A percentile compares a stretch with the other conserved stretches of the same genome.
phyloP scores from a whole-genome alignment of 2,797 vertebrate genomes.

The Centroberyx gerrardi region DNA sequence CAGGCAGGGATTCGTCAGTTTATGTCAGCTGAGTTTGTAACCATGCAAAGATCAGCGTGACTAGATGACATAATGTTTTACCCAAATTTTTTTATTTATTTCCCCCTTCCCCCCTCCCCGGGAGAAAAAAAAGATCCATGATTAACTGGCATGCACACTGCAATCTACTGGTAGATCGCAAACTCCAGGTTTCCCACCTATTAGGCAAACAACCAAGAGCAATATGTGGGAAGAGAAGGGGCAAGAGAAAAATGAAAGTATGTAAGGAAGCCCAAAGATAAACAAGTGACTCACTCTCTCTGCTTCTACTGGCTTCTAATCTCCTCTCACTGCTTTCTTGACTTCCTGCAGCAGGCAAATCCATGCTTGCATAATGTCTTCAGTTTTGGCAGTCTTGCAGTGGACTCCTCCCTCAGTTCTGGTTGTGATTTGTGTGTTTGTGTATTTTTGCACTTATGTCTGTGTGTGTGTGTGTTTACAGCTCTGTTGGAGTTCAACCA shows the following conservation, averaged over 20 bases:
- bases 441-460: not conserved
- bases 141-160: too few species aligned
- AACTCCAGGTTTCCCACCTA: fast-evolving
- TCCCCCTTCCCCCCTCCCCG: too few species aligned
- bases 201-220: not conserved
- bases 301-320: conserved; percentile 6
- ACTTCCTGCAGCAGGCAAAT: not conserved
- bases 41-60: not conserved
- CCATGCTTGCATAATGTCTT: not conserved
- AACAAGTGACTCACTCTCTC: conserved; percentile 40
- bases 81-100: too few species aligned
- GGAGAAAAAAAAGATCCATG: too few species aligned
- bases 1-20: not conserved
- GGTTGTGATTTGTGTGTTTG: conserved; percentile 19
- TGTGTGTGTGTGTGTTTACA: conserved; percentile 37
- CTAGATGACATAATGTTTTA: not conserved
- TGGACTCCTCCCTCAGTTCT: not conserved
- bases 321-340: not conserved
- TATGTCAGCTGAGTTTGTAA: too few species aligned
- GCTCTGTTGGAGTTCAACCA: conserved; percentile 92
- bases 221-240: not conserved
- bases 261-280: conserved; percentile 47
- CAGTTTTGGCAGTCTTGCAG: not conserved
- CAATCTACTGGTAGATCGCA: not conserved
- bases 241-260: conserved; percentile 12